phyloP scores from a whole-genome alignment of 1,140 invertebrate species.

The Tetranychus urticae region DNA sequence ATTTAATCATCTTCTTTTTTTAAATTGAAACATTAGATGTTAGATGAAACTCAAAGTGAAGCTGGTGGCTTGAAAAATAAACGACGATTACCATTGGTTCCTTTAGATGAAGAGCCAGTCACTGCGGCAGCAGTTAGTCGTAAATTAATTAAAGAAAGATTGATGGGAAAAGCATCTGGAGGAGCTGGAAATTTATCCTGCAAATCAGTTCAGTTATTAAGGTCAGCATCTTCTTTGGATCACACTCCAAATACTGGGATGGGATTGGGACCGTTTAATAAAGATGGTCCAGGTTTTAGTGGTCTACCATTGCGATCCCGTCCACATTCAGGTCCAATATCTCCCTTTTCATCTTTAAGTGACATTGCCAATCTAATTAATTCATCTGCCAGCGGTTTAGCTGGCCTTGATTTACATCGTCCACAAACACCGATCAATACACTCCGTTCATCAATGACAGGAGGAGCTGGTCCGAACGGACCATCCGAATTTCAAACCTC shows the following conservation, averaged over 20 bases:
- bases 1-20: no score
- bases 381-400: not conserved
- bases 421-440: not conserved
- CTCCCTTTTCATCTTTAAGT: slow-evolving; percentile 1
- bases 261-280: not conserved
- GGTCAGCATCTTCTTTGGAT: slow-evolving; percentile 1
- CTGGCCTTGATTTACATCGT: not conserved
- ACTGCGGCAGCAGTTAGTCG: slow-evolving; percentile 11
- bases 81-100: slow-evolving; percentile 29
- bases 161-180: not conserved
- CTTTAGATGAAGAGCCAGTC: slow-evolving; percentile 30
- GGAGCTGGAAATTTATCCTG: not conserved
- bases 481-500: not conserved
- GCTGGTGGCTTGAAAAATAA: not conserved
- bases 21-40: not conserved
- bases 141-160: slow-evolving; percentile 4
- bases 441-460: not conserved
- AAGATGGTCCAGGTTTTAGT: not conserved
- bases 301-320: not conserved
- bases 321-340: not conserved
- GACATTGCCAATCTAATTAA: slow-evolving; percentile 4
- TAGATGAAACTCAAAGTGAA: slow-evolving; percentile 3
- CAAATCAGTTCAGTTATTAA: not conserved
- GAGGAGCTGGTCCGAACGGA: not conserved
- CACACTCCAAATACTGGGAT: not conserved